A percentile compares a stretch with the other conserved stretches of the same genome.
phyloP scores from a whole-genome alignment of 2,888 invertebrate genomes.

The Phorcus lineatus region DNA sequence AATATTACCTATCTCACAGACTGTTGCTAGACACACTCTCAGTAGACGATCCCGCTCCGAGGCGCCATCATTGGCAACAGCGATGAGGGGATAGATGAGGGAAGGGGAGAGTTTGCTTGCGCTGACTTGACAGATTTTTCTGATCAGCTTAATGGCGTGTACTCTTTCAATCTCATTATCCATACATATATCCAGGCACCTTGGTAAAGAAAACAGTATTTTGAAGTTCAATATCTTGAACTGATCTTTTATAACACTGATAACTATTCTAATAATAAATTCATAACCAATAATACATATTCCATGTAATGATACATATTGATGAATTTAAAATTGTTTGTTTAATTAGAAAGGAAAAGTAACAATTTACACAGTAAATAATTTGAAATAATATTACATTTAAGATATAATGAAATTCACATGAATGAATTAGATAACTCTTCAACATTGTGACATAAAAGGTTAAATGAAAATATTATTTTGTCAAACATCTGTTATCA shows the following conservation, averaged over 20 bases:
- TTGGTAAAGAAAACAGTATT: slow-evolving; percentile 66
- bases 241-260: too few relatives aligned
- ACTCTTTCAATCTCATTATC: slow-evolving; percentile 89
- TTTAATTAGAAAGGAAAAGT: too few relatives aligned
- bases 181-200: slow-evolving; percentile 91
- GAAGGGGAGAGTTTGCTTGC: slow-evolving; percentile 85
- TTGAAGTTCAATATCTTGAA: not conserved
- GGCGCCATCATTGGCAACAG: slow-evolving; percentile 86
- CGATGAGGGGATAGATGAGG: slow-evolving; percentile 87
- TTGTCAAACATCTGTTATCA: too few relatives aligned
- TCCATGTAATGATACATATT: too few relatives aligned
- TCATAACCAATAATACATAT: too few relatives aligned
- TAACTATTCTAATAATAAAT: too few relatives aligned
- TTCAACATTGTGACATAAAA: too few relatives aligned
- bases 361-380: too few relatives aligned
- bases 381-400: too few relatives aligned
- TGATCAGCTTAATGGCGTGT: slow-evolving; percentile 91
- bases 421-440: too few relatives aligned
- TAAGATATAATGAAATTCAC: not conserved
- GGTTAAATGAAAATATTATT: too few relatives aligned
- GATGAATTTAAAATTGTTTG: too few relatives aligned
- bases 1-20: slow-evolving; percentile 84
- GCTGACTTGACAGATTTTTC: slow-evolving; percentile 82
- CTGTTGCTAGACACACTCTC: slow-evolving; percentile 88
- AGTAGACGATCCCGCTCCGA: slow-evolving; percentile 89